phyloP scores from a whole-genome alignment of 2,797 vertebrate species.

The Streptopelia turtur region DNA sequence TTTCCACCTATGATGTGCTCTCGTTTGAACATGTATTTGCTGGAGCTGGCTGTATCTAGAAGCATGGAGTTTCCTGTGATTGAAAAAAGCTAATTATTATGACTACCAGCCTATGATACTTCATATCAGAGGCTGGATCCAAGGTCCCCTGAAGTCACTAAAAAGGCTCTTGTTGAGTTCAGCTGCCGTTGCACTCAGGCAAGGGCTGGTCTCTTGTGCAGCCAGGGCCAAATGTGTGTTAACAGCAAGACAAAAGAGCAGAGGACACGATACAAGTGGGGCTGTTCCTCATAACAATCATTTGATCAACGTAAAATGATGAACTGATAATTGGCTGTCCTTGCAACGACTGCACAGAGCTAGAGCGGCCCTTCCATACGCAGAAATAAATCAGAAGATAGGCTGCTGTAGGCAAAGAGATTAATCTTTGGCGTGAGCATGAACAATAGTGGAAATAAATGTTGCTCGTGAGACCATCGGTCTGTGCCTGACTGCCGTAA shows the following conservation, averaged over 20 bases:
- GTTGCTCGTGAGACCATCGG: background rate
- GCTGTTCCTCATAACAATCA: background rate
- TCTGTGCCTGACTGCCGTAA: background rate
- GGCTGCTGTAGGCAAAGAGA: slow-evolving; percentile 13
- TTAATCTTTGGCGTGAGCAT: background rate
- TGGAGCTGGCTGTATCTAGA: slow-evolving; percentile 5
- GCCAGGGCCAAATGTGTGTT: background rate
- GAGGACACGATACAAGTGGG: background rate
- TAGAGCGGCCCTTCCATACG: background rate
- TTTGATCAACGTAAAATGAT: slow-evolving; percentile 22
- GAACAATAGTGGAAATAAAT: slow-evolving; percentile 20
- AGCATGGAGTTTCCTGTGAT: slow-evolving; percentile 16
- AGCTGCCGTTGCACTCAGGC: background rate
- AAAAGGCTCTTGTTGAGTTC: background rate
- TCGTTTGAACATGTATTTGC: slow-evolving; percentile 33
- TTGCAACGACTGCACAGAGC: background rate
- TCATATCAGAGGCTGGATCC: background rate
- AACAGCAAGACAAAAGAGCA: background rate
- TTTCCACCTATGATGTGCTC: slow-evolving; percentile 18
- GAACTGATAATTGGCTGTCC: slow-evolving; percentile 21
- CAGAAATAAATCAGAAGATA: slow-evolving; percentile 33
- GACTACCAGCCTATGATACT: background rate
- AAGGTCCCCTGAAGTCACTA: background rate
- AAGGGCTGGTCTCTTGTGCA: background rate
- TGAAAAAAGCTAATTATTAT: slow-evolving; percentile 22